Base-by-base conservation (phyloP, 2,113 vertebrate species). In the Dasyornis broadbenti region DNA sequence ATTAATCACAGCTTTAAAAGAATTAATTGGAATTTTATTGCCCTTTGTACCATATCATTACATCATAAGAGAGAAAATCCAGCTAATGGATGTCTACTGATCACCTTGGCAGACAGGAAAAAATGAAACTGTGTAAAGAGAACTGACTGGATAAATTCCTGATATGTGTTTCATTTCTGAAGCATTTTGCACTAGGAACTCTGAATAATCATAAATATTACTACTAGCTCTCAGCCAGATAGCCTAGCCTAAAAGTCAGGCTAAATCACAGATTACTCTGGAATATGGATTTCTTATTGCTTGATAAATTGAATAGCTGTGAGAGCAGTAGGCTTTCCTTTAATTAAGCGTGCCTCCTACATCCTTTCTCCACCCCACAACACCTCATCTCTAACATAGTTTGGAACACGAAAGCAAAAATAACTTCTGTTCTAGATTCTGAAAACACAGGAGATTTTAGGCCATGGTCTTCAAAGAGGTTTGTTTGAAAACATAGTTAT, bases 1-100 rank as follows among this genome's bases (percentile, higher is more conserved):
- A 93, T 72, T 86, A 94, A 82, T 86, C 87, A 90, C 13, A 39
- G 15, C 5, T 84, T 95, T 95, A 86, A 92, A 92, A 79, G 2
- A 33, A 83, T 24, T 78, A 60, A 93, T 8, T 56, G 33, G 33
- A 80, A 80, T 68, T 72, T 91, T 30, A 89, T 45, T 40, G 6
- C 11, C 15, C 19, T 40, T 63, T 80, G n/a, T 73, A 68, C 20
- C 52, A 10, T 33, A 44, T 50, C 18, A 57, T 53, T 70, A 45
- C 47, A 77, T 80, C 11, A 7, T 22, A 76, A 71, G 33, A 85
- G 16, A 64, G 30, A 86, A 86, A 93, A 85, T 40, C 24, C 54
- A 92, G 49, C 19, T 95, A 54, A 40, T 68, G 66, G 27, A 60
- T 81, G 30, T 50, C 60, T 65, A 49, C 65, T 20, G 27, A 92